A percentile compares a stretch with the other conserved stretches of the same genome.
phyloP scores from a whole-genome alignment of 2,797 vertebrate genomes.

The Pseudocheirus occidentalis region DNA sequence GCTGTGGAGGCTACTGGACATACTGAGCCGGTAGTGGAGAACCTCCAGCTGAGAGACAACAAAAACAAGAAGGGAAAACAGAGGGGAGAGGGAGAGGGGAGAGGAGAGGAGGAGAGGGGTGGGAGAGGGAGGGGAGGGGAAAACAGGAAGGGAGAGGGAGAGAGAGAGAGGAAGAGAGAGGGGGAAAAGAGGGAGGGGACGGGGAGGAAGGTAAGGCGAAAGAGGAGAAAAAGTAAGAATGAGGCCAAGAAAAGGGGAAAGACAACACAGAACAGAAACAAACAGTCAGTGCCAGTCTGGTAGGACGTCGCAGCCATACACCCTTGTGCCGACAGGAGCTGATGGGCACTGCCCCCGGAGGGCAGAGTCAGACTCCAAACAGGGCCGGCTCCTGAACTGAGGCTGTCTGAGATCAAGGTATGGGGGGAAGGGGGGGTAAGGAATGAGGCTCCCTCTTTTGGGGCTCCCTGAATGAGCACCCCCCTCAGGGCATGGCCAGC shows the following conservation, averaged over 20 bases:
- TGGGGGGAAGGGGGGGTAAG: rapidly evolving
- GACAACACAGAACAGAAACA: constrained; percentile 80
- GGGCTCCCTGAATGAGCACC: too few species aligned
- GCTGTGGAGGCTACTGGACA: constrained; percentile 96
- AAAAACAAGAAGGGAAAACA: constrained; percentile 82
- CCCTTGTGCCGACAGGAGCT: constrained; percentile 43
- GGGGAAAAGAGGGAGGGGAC: constrained; percentile 38
- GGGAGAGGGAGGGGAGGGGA: constrained; percentile 63
- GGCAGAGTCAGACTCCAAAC: too few species aligned
- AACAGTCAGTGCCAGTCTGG: constrained; percentile 79
- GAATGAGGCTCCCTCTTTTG: too few species aligned
- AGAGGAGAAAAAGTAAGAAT: constrained; percentile 31
- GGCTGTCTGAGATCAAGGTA: too few species aligned
- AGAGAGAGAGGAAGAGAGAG: constrained; percentile 56
- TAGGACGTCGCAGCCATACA: constrained; percentile 64
- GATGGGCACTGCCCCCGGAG: too few species aligned
- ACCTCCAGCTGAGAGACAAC: constrained; percentile 97
- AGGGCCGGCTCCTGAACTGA: too few species aligned
- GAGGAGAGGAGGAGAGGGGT: constrained; percentile 73
- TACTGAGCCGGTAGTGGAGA: constrained; percentile 98
- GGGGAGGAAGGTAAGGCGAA: not conserved
- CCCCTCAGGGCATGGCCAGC: not conserved
- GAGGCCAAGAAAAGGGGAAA: constrained; percentile 2
- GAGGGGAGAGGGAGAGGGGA: constrained; percentile 72
- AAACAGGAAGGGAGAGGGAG: constrained; percentile 70